Percentiles rank a stretch among this genome's conserved stretches.
Conservation (phyloP, 2,888 invertebrate species). For the Microdon myrmicae region DNA sequence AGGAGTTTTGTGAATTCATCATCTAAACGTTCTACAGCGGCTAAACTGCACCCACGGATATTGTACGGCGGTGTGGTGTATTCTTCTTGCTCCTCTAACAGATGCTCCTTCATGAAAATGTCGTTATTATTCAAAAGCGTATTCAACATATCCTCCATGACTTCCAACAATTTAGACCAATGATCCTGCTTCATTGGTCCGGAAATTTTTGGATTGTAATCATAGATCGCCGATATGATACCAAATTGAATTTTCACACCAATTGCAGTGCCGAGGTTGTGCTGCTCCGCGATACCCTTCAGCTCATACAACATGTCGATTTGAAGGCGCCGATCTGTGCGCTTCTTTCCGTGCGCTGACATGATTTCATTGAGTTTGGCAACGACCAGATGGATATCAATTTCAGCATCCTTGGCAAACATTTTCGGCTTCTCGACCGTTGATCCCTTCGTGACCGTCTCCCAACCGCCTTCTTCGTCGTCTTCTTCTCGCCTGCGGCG, state of each 20-base stretch:
- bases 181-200: conserved; percentile 97
- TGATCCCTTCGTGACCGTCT: conserved; percentile 88
- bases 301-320: conserved; percentile 93
- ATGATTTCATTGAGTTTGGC: conserved; percentile 91
- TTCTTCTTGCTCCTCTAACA: conserved; percentile 90
- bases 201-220: conserved; percentile 97
- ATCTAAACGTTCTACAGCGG: conserved; percentile 93
- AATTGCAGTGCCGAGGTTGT: conserved; percentile 90
- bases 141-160: conserved; percentile 82
- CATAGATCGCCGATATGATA: conserved; percentile 94
- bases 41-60: conserved; percentile 90
- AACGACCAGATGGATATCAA: conserved; percentile 88
- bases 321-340: conserved; percentile 95
- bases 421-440: conserved; percentile 93
- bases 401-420: conserved; percentile 99
- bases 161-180: conserved; percentile 88
- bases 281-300: conserved; percentile 83
- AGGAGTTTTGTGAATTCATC: conserved; percentile 97
- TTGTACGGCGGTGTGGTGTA: conserved; percentile 78
- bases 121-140: conserved; percentile 78
- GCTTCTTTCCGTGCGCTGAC: conserved; percentile 94
- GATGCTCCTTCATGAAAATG: conserved; percentile 83
- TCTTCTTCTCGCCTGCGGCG: conserved; percentile 73
- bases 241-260: conserved; percentile 91
- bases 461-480: conserved; percentile 89